These are phyloP conservation scores for Drosophila sproati DNA, from an alignment of 1,140 invertebrate species.

Conservation along the genomic window DNA sequence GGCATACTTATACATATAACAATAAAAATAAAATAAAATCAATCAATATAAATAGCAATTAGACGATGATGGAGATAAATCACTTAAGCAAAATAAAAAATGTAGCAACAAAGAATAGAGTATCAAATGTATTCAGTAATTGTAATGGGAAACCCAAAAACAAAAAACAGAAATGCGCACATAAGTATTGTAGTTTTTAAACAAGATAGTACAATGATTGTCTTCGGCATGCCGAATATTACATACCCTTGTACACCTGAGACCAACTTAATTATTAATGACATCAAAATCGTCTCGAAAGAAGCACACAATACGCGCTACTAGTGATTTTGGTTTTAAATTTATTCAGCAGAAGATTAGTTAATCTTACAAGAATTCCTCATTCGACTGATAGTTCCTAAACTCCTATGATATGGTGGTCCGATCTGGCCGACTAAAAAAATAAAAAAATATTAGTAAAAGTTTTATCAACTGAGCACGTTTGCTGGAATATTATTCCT, in stretches of 20 bases:
- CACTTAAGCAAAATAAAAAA: slow-evolving; percentile 18
- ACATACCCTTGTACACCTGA: not conserved
- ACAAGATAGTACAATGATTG: not conserved
- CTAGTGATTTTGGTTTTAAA: no score
- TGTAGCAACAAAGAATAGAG: slow-evolving; percentile 13
- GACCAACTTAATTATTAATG: no score
- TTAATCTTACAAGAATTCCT: no score
- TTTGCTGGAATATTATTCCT: no score
- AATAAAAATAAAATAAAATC: slow-evolving; percentile 1
- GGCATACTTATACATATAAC: not conserved
- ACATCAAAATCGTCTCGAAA: no score
- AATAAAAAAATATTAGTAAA: no score
- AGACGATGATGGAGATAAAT: slow-evolving; percentile 11
- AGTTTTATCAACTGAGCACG: no score
- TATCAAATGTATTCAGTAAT: slow-evolving; percentile 21
- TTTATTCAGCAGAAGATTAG: no score
- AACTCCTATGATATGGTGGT: no score
- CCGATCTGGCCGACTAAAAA: no score
- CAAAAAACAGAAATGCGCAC: slow-evolving; percentile 31
- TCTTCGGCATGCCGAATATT: not conserved
- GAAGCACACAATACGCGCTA: no score
- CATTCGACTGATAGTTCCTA: no score
- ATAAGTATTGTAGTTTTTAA: slow-evolving; percentile 13
- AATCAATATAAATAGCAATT: slow-evolving; percentile 11
- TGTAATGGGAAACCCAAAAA: slow-evolving; percentile 34